A percentile compares a stretch with the other conserved stretches of the same genome.
Evolutionary conservation across 23 tunicate species (phyloP).

Genomic region (Ascidia mentula): DNA sequence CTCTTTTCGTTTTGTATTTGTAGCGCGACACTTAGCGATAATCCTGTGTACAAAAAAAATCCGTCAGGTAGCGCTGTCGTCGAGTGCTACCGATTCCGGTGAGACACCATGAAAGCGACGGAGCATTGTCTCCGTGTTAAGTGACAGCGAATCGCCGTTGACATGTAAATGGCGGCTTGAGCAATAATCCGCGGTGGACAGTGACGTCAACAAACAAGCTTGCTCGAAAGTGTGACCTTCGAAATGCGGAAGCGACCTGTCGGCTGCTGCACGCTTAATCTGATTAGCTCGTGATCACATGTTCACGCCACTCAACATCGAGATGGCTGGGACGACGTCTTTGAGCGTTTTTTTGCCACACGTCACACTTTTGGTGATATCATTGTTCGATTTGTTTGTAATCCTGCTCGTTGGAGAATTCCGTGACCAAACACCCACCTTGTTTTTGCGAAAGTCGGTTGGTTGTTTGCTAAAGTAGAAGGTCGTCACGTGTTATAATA

Average conservation of each 20-base stretch:
- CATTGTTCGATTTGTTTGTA: not conserved
- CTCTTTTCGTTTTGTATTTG: no score
- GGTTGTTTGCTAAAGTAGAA: no score
- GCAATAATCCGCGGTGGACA: not conserved
- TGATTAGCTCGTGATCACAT: not conserved
- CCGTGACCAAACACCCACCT: no score
- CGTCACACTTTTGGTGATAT: not conserved
- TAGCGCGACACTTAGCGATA: no score
- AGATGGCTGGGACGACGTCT: not conserved
- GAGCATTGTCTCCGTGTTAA: no score
- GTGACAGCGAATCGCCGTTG: not conserved
- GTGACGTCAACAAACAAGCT: slow-evolving; percentile 11
- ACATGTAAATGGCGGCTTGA: not conserved
- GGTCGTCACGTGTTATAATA: no score
- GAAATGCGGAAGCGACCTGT: slow-evolving; percentile 11
- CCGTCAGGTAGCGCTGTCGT: no score
- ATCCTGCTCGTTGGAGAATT: no score
- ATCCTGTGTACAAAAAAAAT: no score
- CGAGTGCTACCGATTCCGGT: no score
- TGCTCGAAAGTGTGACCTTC: not conserved
- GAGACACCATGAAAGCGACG: no score
- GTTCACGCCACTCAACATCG: slow-evolving; percentile 9
- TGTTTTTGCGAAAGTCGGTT: no score
- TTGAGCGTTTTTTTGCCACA: not conserved
- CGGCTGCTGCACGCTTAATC: not conserved